Conservation (phyloP, 2,888 invertebrate species). For the Ganaspis brasiliensis region DNA sequence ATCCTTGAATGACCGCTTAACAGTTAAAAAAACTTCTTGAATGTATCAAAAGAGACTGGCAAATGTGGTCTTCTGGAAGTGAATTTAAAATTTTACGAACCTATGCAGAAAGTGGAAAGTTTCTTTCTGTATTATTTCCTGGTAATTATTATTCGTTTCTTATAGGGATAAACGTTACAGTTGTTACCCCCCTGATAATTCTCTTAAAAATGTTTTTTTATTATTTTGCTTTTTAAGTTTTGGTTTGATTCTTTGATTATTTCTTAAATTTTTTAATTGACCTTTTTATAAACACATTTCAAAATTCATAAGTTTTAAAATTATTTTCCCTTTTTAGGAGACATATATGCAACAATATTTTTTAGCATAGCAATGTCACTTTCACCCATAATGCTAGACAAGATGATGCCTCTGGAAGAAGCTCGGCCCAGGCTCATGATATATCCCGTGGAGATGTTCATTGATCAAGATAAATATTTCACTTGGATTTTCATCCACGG, state of each 20-base stretch:
- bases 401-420: background rate
- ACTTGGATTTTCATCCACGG: background rate
- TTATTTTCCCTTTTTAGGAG: no score
- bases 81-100: conserved; percentile 15
- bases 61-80: background rate
- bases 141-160: no score
- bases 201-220: no score
- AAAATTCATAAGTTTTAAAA: no score
- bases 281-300: no score
- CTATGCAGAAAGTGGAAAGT: conserved; percentile 10
- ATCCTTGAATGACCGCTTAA: background rate
- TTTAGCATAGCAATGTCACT: background rate
- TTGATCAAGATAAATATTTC: conserved; percentile 22
- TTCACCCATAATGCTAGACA: conserved; percentile 1
- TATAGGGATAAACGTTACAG: no score
- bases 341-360: background rate
- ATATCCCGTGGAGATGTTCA: background rate
- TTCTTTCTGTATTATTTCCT: background rate
- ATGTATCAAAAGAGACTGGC: conserved; percentile 13
- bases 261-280: no score
- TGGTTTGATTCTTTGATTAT: no score
- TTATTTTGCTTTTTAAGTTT: no score
- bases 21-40: conserved; percentile 5
- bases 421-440: background rate
- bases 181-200: no score